Evolutionary conservation across 2,113 vertebrate species (phyloP), one percentile per base, ranked within the genome.

Genomic region (Diglossa brunneiventris): DNA sequence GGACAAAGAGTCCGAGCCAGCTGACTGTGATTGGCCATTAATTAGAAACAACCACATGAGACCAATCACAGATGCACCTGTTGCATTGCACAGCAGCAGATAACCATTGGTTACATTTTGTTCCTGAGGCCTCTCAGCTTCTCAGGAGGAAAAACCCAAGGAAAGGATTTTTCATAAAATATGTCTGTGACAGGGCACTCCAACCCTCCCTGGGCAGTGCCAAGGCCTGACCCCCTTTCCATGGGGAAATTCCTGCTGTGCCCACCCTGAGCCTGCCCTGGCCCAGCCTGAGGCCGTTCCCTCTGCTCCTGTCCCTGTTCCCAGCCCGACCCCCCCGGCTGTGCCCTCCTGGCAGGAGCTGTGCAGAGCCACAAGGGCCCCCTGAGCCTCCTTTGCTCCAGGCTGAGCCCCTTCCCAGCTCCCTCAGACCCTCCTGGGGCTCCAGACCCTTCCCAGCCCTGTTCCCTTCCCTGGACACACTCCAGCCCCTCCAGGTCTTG

Each of bases 381-480:
- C 37, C 83, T 59, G 72, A 68, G 62, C 83, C 52, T 58, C 83
- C 63, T 78, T 13, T 87, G 0, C 64, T 78, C 73, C 84, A 78
- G 83, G 8, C 63, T 78, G 15, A 78, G 74, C 41, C 24, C 56
- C n/a, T 53, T 33, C 2, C 41, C 53, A 55, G 74, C 66, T 63
- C 49, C 49, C 56, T 87, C 75, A 72, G 55, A 41, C 1, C 0
- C 61, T 66, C 26, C 49, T 44, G 49, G 49, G 39, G 13, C 27
- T 69, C 28, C 84, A 78, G n/a, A 1, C 19, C 63, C 9, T 49
- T 62, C 64, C 47, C 84, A 63, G 49, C 56, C 63, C 56, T 0
- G 0, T 47, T 72, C 56, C 66, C 41, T 72, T 0, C 76, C 17
- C 58, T 42, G 66, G 41, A 6, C 24, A 7, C 0, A 0, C 50